Evolutionary conservation across 2,797 vertebrate species (phyloP), one percentile per base, ranked within the genome.

Genomic region (Syncerus caffer): DNA sequence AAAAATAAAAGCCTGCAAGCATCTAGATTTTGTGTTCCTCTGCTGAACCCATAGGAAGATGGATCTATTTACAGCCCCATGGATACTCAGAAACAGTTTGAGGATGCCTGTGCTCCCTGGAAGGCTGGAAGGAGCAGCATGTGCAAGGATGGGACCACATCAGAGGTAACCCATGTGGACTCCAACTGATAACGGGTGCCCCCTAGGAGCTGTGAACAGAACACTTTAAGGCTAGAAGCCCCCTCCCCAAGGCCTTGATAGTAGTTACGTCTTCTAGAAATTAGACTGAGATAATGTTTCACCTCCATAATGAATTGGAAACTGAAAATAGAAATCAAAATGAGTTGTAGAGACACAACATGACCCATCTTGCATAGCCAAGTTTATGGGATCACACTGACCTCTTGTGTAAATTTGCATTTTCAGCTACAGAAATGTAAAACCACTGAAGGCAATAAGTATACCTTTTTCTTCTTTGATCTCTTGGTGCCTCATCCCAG

Each of bases 111-210:
- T 13, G 51, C 42, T 34, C 57, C 27, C 38, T 31, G 34, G 51
- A 21, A 79, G 47, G 64, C 62, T 55, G 67, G 42, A 6, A 23
- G 50, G 23, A 71, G 19, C 31, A 5, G 8, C 0, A 0, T 9
- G 34, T 29, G 13, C 8, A 50, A 19, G 3, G 2, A 3, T 0
- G 4, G 25, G 31, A 4, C 31, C 25, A 23, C 3, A 2, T 19
- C 19, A 7, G 25, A 79, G 71, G 50, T 4, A 2, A 34, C 12
- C 71, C 31, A 23, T 1, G 7, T 11, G n/a, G 55, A 15, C n/a
- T 58, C 5, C 45, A 42, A 16, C 53, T 14, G 58, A 55, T 21
- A 27, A 29, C 1, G 14, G 84, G n/a, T 16, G 17, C 23, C 55
- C 13, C 42, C 6, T 4, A 14, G 14, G 67, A n/a, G 11, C 50